A percentile compares a stretch with the other conserved stretches of the same genome.
phyloP scores from a whole-genome alignment of 1,140 invertebrate genomes.

The Hermatobates lingyangjiaoensis region DNA sequence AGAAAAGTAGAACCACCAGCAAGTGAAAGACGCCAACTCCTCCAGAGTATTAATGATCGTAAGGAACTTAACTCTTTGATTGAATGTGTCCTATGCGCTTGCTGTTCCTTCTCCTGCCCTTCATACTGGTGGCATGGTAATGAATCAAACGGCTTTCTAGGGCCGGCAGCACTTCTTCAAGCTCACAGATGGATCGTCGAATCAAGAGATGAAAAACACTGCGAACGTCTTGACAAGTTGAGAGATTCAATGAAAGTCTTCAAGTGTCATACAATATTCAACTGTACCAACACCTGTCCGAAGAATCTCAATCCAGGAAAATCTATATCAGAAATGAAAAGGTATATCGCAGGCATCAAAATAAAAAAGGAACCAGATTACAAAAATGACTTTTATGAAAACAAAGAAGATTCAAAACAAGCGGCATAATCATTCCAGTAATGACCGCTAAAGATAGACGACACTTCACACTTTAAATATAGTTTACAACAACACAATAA shows the following conservation, averaged over 20 bases:
- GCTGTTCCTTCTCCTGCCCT: slow-evolving; percentile 45
- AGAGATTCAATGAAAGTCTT: slow-evolving; percentile 84
- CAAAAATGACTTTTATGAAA: no score
- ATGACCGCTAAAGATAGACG: no score
- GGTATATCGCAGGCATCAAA: slow-evolving; percentile 61
- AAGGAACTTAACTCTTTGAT: slow-evolving; percentile 73
- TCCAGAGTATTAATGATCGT: slow-evolving; percentile 80
- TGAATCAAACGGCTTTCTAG: slow-evolving; percentile 37
- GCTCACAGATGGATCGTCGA: slow-evolving; percentile 94
- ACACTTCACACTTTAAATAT: no score
- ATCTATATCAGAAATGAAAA: slow-evolving; percentile 92
- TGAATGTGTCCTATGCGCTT: slow-evolving; percentile 55
- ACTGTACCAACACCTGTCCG: slow-evolving; percentile 90
- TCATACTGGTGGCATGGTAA: slow-evolving; percentile 48
- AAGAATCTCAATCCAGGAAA: slow-evolving; percentile 89
- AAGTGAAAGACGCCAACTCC: slow-evolving; percentile 51
- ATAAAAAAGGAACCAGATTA: slow-evolving; percentile 46
- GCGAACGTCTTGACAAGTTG: slow-evolving; percentile 61
- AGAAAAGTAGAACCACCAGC: slow-evolving; percentile 27
- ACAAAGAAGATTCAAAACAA: no score
- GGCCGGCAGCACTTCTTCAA: slow-evolving; percentile 43
- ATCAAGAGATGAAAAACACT: slow-evolving; percentile 71
- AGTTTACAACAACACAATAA: no score
- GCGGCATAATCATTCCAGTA: no score
- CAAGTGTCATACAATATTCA: slow-evolving; percentile 97